A percentile compares a stretch with the other conserved stretches of the same genome.
phyloP scores from a whole-genome alignment of 2,113 vertebrate genomes.

The Tachysurus fulvidraco region DNA sequence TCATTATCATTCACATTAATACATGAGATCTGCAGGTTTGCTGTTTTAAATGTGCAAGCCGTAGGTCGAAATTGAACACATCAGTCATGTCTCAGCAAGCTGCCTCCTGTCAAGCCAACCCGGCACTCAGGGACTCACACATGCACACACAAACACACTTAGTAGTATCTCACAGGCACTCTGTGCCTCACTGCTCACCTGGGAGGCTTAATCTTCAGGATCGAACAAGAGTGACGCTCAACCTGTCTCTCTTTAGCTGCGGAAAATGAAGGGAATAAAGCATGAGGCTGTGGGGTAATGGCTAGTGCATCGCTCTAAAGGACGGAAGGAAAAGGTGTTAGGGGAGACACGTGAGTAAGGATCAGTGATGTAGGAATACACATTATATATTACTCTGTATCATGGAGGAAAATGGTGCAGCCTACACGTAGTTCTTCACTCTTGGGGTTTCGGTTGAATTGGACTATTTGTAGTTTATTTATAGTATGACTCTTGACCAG shows the following conservation, averaged over 20 bases:
- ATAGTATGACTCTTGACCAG: background rate
- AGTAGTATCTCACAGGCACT: background rate
- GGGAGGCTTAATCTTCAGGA: conserved; percentile 15
- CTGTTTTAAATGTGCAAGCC: conserved; percentile 28
- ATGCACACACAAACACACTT: conserved; percentile 30
- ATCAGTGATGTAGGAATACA: background rate
- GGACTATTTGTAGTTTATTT: background rate
- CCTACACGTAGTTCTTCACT: background rate
- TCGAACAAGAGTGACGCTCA: conserved; percentile 6
- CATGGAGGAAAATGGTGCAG: background rate
- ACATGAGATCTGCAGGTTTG: background rate
- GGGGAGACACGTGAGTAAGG: background rate
- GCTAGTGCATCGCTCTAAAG: background rate
- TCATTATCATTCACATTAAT: background rate
- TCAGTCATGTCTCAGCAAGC: conserved; percentile 8
- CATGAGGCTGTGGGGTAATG: background rate
- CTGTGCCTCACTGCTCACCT: background rate
- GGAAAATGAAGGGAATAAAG: conserved; percentile 16
- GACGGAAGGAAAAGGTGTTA: background rate
- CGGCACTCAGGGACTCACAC: conserved; percentile 42
- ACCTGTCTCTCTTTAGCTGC: background rate
- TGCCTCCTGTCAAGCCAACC: background rate
- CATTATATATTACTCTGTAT: background rate
- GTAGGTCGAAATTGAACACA: conserved; percentile 1
- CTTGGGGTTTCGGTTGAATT: background rate